These are phyloP conservation scores for Scopus umbretta DNA, from an alignment of 2,113 vertebrate species.

Conservation along the genomic window DNA sequence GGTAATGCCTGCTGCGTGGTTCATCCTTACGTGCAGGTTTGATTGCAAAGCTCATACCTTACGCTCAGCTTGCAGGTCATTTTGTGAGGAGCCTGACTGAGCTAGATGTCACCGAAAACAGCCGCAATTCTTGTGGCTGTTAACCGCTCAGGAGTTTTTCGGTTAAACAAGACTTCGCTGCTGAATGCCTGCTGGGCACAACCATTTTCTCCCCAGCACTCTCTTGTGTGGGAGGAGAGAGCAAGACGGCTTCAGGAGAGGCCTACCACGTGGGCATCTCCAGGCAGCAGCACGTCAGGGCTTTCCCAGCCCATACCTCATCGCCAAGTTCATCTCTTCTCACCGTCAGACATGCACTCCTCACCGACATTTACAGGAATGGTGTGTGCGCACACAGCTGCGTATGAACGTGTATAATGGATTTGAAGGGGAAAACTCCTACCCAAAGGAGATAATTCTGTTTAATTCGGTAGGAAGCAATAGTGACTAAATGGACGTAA, in stretches of 20 bases:
- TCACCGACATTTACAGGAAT: neutral
- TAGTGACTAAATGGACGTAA: neutral
- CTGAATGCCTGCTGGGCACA: neutral
- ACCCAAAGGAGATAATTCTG: neutral
- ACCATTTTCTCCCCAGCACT: neutral
- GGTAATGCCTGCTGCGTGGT: neutral
- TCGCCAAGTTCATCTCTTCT: neutral
- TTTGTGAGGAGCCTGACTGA: neutral
- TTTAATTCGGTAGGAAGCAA: neutral
- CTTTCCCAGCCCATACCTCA: neutral
- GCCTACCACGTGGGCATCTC: fast-evolving
- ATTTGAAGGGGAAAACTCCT: neutral
- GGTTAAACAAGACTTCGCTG: neutral
- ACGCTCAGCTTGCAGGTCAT: neutral
- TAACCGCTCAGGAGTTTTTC: neutral
- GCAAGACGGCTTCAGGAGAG: neutral
- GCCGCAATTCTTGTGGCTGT: neutral
- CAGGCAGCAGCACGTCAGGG: neutral
- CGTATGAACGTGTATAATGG: fast-evolving
- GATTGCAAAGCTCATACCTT: neutral
- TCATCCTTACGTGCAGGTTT: neutral
- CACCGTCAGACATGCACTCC: neutral
- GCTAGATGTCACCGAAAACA: neutral
- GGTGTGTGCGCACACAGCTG: neutral
- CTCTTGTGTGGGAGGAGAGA: neutral